A percentile compares a stretch with the other conserved stretches of the same genome.
These are phyloP conservation scores for Eurystomus glaucurus DNA, from an alignment of 2,797 vertebrate species.

Conservation along the genomic window DNA sequence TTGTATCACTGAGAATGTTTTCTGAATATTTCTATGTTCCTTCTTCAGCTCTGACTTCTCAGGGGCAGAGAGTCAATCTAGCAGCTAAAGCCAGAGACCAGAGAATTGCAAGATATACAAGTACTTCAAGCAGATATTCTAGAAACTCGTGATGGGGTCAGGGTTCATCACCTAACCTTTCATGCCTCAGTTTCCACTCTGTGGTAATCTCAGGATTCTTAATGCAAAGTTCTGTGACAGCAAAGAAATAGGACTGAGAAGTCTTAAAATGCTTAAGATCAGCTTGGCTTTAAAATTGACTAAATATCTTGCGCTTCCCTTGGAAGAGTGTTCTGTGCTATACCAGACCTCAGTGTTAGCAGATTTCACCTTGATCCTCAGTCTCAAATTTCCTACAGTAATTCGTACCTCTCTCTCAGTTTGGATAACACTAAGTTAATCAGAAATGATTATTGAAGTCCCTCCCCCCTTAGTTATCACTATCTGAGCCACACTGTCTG, in stretches of 20 bases:
- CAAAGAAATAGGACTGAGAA: not conserved
- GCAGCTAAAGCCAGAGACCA: not conserved
- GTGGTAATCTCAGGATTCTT: not conserved
- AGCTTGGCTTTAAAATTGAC: not conserved
- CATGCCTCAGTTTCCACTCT: not conserved
- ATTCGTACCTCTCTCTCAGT: slow-evolving; percentile 11
- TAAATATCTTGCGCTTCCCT: not conserved
- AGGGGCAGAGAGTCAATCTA: not conserved
- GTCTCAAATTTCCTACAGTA: not conserved
- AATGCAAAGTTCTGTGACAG: not conserved
- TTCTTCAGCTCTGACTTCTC: not conserved
- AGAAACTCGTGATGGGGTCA: not conserved
- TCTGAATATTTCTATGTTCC: not conserved
- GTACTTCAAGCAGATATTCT: not conserved
- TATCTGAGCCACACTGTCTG: slow-evolving; percentile 16
- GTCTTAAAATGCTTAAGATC: not conserved
- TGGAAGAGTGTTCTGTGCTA: slow-evolving; percentile 59
- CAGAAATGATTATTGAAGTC: not conserved
- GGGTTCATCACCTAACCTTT: not conserved
- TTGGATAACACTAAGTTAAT: not conserved
- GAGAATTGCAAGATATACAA: not conserved
- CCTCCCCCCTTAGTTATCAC: slow-evolving; percentile 61
- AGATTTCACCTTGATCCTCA: not conserved
- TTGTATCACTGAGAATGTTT: not conserved
- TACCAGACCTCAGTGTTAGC: slow-evolving; percentile 58